These are phyloP conservation scores for Echeneis naucrates DNA, from an alignment of 2,797 vertebrate genomes.

Conservation along the genomic window DNA sequence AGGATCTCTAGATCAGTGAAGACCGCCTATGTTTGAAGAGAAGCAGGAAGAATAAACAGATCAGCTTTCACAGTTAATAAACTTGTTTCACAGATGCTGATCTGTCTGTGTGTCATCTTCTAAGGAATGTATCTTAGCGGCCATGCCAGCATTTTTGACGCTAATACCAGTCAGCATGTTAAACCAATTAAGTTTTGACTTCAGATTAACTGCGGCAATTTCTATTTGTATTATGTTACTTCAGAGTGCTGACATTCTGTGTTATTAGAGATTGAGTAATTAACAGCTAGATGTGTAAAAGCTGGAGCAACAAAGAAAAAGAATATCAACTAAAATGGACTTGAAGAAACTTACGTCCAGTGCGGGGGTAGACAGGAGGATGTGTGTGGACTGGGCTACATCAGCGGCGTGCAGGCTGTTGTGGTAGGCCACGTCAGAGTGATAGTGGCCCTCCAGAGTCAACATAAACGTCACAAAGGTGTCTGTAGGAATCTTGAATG, in stretches of 20 bases:
- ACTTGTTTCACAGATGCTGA: conserved; percentile 10
- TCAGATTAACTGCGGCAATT: background rate
- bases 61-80: conserved; percentile 9
- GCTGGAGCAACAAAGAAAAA: background rate
- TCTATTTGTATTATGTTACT: background rate
- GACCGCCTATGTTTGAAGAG: conserved; percentile 87
- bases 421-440: conserved; percentile 95
- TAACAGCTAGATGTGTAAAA: background rate
- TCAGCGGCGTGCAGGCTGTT: conserved; percentile 98
- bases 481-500: conserved; percentile 95
- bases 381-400: conserved; percentile 96
- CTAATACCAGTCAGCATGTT: conserved; percentile 14
- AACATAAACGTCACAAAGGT: conserved; percentile 98
- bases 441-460: conserved; percentile 97
- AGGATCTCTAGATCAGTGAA: conserved; percentile 98
- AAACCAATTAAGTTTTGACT: conserved; percentile 6
- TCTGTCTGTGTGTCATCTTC: conserved; percentile 32
- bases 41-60: conserved; percentile 12
- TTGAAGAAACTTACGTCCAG: conserved; percentile 89
- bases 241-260: too few species aligned
- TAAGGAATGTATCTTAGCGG: conserved; percentile 11
- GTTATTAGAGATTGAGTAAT: background rate
- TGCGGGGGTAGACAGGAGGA: conserved; percentile 95
- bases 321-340: background rate
- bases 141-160: conserved; percentile 59